Evolutionary conservation across 2,888 invertebrate species (phyloP), one percentile per base, ranked within the genome.

Genomic region (Agriopis leucophaearia): DNA sequence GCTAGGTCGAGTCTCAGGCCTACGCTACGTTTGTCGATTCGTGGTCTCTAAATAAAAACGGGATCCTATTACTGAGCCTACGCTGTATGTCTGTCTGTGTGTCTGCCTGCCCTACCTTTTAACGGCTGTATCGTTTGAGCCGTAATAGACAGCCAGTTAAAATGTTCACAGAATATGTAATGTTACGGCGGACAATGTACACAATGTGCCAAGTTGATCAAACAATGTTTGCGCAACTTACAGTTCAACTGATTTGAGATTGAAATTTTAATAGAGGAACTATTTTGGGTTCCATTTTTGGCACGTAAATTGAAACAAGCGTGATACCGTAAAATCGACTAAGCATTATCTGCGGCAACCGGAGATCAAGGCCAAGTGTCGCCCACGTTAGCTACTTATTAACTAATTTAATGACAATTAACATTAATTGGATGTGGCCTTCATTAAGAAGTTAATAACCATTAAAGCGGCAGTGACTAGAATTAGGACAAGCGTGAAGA

Each of bases 361-460:
- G 72, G 78, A 80, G 85, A 86, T 83, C 88, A 90, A 89, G 89
- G 89, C 77, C 83, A 79, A 69, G 74, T 70, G 76, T 81, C 85
- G 83, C 84, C 86, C 81, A 88, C 84, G 71, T 68, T 73, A 75
- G 63, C 74, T 77, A 77, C 78, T 81, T 78, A 84, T 82, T 84
- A 82, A 78, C 81, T 81, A 83, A 88, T 89, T 89, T 86, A 82
- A 88, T 81, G 83, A 81, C 82, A 84, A 85, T 88, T 85, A 83
- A 79, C 78, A 80, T 82, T 79, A 82, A 85, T 86, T 83, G 73
- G 69, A 63, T 70, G 65, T 75, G 78, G 74, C 78, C 79, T 83
- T 80, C 78, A 81, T 78, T 80, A 81, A 74, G 74, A 73, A 74
- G 73, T 71, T 70, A 73, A 80, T 74, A 71, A 71, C 69, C 74